Evolutionary conservation across 2,888 invertebrate genomes (phyloP).

Genomic region (Drosophila peninsularis): DNA sequence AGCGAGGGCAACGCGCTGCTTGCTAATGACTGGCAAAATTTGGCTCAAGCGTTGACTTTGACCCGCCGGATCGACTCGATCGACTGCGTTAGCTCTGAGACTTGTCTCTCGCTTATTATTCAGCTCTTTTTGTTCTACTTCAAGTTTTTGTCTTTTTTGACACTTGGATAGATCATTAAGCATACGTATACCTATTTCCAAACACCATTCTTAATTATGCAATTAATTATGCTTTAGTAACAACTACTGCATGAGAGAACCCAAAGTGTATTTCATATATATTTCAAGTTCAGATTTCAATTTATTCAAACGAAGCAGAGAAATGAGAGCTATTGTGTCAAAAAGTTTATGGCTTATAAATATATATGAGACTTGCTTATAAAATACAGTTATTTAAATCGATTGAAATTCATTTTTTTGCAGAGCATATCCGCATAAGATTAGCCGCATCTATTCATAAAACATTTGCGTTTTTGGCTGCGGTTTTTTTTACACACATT

Average conservation of each 20-base stretch:
- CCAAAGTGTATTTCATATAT: background rate
- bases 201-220: slow-evolving; percentile 16
- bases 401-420: slow-evolving; percentile 1
- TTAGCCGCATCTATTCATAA: background rate
- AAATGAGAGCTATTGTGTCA: background rate
- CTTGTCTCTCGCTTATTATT: slow-evolving; percentile 1
- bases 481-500: slow-evolving; percentile 3
- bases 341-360: background rate
- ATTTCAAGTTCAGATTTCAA: slow-evolving; percentile 36
- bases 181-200: slow-evolving; percentile 5
- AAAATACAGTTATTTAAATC: slow-evolving; percentile 23
- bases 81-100: slow-evolving; percentile 47
- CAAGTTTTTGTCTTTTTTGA: slow-evolving; percentile 29
- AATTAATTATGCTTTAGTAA: slow-evolving; percentile 10
- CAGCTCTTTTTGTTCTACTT: slow-evolving; percentile 55
- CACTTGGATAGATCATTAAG: slow-evolving; percentile 41
- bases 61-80: slow-evolving; percentile 66
- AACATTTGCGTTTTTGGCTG: slow-evolving; percentile 13
- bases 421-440: background rate
- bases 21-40: slow-evolving; percentile 69
- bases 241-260: background rate
- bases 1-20: slow-evolving; percentile 56
- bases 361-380: background rate
- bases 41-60: slow-evolving; percentile 70
- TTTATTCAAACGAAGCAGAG: background rate